Evolutionary conservation across 1,140 invertebrate species (phyloP).

Genomic region (Notospermus geniculatus): DNA sequence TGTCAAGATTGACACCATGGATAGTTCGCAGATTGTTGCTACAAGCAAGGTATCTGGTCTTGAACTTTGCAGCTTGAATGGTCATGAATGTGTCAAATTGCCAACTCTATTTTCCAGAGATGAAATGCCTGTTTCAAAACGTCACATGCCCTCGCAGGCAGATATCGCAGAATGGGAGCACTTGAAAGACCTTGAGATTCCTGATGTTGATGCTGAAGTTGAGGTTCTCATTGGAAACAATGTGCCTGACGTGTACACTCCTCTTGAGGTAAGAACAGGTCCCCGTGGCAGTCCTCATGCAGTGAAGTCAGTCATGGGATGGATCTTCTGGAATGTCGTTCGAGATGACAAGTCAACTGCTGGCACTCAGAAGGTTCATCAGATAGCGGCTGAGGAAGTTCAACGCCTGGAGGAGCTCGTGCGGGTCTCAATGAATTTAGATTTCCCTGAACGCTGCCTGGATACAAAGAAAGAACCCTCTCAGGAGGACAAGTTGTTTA

Average conservation of each 20-base stretch:
- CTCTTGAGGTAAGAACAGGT: neutral
- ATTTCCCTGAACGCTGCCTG: neutral
- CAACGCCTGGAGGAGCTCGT: too few species aligned
- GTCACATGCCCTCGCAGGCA: neutral
- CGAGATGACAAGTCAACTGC: too few species aligned
- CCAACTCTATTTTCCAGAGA: neutral
- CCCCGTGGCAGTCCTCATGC: neutral
- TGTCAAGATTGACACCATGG: too few species aligned
- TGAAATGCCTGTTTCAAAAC: neutral
- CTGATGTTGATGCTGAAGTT: too few species aligned
- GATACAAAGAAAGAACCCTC: neutral
- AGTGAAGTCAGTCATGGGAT: neutral
- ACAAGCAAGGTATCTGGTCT: neutral
- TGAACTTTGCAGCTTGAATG: neutral
- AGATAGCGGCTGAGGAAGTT: too few species aligned
- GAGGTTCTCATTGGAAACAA: neutral
- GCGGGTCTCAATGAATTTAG: too few species aligned
- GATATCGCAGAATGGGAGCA: neutral
- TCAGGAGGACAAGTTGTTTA: neutral
- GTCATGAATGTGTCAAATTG: neutral
- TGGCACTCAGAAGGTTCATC: too few species aligned
- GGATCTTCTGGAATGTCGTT: neutral
- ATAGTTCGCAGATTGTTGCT: too few species aligned
- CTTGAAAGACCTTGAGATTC: neutral
- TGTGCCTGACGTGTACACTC: neutral